Conservation (phyloP, 2,888 invertebrate genomes). For the Psococerastis gibbosa region DNA sequence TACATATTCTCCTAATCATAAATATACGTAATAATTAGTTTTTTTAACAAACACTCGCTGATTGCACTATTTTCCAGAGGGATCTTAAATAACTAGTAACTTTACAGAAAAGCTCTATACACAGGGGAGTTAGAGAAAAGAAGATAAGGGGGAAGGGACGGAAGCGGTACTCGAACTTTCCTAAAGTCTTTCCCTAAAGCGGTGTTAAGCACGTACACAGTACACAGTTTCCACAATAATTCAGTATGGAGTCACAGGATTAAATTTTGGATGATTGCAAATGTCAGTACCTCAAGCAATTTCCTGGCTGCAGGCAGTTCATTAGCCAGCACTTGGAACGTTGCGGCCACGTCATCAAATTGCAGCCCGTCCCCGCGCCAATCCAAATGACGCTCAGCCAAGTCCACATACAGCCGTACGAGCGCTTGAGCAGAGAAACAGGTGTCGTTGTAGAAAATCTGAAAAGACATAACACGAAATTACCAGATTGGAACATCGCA, state of each 20-base stretch:
- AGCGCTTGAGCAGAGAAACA: constrained; percentile 74
- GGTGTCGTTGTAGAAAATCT: constrained; percentile 49
- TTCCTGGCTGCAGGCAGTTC: constrained; percentile 33
- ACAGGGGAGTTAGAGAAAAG: too few species aligned
- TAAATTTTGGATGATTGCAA: not conserved
- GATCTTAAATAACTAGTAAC: too few species aligned
- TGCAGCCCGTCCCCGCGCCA: constrained; percentile 33
- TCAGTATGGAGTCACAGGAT: not conserved
- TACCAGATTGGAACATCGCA: too few species aligned
- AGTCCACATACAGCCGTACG: constrained; percentile 62
- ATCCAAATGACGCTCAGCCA: constrained; percentile 37
- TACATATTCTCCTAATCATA: too few species aligned
- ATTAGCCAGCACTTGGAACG: constrained; percentile 39
- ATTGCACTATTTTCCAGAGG: too few species aligned
- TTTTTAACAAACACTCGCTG: too few species aligned
- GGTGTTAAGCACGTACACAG: too few species aligned
- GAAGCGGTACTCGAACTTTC: too few species aligned
- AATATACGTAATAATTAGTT: too few species aligned
- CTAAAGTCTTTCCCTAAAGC: too few species aligned
- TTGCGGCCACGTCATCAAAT: constrained; percentile 49
- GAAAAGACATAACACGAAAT: constrained; percentile 13
- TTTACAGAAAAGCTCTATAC: too few species aligned
- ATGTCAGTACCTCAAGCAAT: constrained; percentile 24
- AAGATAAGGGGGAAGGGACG: too few species aligned
- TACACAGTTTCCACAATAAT: constrained; percentile 1